phyloP scores from a whole-genome alignment of 2,113 vertebrate species.

The Octodon degus region DNA sequence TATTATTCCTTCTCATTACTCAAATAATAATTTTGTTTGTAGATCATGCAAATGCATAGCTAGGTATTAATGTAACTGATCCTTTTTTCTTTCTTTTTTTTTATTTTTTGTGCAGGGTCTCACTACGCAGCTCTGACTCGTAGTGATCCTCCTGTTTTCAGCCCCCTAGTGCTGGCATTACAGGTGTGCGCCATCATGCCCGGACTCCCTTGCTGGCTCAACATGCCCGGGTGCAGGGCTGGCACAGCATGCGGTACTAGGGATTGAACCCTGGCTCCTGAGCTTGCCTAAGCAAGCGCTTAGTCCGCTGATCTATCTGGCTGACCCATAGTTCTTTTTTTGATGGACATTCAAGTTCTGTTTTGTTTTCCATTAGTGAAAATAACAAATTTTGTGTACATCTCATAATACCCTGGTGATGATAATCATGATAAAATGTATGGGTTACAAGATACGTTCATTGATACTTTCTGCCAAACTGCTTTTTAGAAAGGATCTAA shows the following conservation, averaged over 20 bases:
- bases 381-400: constrained; percentile 10
- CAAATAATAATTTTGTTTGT: constrained; percentile 23
- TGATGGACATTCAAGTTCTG: not conserved
- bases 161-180: no score
- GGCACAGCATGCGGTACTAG: no score
- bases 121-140: no score
- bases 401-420: constrained; percentile 27
- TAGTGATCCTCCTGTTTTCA: no score
- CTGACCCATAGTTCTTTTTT: not conserved
- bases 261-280: no score
- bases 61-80: constrained; percentile 13
- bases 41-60: constrained; percentile 7
- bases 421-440: not conserved
- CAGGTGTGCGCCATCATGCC: no score
- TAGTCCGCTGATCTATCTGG: no score
- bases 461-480: constrained; percentile 57
- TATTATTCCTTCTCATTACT: not conserved
- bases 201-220: no score
- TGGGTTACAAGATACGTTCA: not conserved
- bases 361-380: constrained; percentile 21
- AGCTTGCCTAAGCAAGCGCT: no score
- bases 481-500: constrained; percentile 58
- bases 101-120: no score
- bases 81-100: not conserved
- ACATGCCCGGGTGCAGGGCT: no score